phyloP scores from a whole-genome alignment of 92 coral and sea anemone genomes.

The Desmophyllum pertusum region DNA sequence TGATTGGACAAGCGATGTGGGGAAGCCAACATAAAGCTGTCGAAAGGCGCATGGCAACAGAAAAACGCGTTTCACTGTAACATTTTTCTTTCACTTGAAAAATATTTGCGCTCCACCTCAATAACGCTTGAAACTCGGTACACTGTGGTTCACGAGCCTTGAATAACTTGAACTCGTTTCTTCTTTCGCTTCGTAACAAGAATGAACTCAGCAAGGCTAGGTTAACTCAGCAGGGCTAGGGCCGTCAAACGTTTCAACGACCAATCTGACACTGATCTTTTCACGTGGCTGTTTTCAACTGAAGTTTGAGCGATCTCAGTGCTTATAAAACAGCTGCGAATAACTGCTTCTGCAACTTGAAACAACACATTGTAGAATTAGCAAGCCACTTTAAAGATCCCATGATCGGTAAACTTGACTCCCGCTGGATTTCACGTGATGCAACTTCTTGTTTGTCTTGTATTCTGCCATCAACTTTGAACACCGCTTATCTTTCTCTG shows the following conservation, averaged over 20 bases:
- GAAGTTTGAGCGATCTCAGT: too few relatives aligned
- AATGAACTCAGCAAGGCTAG: neutral
- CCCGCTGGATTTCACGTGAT: conserved; percentile 53
- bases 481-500: conserved; percentile 89
- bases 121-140: neutral
- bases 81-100: too few relatives aligned
- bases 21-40: too few relatives aligned
- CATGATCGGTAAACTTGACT: conserved; percentile 87
- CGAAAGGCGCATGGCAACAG: neutral
- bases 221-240: too few relatives aligned
- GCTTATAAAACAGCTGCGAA: neutral
- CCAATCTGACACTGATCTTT: neutral
- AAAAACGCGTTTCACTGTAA: neutral
- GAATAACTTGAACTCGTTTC: too few relatives aligned
- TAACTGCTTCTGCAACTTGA: neutral
- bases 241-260: too few relatives aligned
- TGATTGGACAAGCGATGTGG: neutral
- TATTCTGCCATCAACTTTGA: conserved; percentile 87
- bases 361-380: neutral
- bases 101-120: too few relatives aligned
- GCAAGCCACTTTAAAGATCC: conserved; percentile 61
- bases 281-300: too few relatives aligned
- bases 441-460: conserved; percentile 74
- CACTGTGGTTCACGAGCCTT: neutral
- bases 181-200: neutral